These are phyloP conservation scores for Pemphredon lugubris DNA, from an alignment of 2,888 invertebrate species.

Conservation along the genomic window DNA sequence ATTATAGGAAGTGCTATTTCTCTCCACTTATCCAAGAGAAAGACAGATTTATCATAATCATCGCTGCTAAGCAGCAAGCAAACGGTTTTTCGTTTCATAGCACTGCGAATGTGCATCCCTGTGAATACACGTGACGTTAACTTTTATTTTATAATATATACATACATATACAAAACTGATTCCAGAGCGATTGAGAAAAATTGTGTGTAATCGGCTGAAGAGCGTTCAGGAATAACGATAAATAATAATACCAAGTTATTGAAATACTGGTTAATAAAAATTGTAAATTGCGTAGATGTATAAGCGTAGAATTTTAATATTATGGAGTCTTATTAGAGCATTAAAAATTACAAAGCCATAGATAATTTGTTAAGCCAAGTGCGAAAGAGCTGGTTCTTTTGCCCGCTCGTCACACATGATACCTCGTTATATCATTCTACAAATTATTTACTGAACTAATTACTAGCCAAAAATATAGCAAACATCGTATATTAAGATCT, in stretches of 20 bases:
- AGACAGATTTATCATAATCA: slow-evolving; percentile 11
- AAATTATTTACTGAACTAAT: slow-evolving; percentile 71
- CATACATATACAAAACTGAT: slow-evolving; percentile 28
- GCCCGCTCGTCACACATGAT: slow-evolving; percentile 61
- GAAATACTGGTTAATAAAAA: slow-evolving; percentile 38
- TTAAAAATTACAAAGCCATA: slow-evolving; percentile 49
- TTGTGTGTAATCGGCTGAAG: slow-evolving; percentile 49
- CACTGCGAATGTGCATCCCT: slow-evolving; percentile 31
- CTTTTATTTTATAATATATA: slow-evolving; percentile 25
- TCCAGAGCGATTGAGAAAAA: slow-evolving; percentile 39
- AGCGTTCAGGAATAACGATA: slow-evolving; percentile 45
- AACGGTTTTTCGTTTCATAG: slow-evolving; percentile 12
- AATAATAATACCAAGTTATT: slow-evolving; percentile 45
- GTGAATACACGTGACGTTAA: slow-evolving; percentile 28
- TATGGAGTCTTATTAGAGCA: slow-evolving; percentile 53
- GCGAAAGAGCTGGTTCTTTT: slow-evolving; percentile 52
- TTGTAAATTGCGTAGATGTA: slow-evolving; percentile 60
- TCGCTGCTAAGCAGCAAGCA: slow-evolving; percentile 1
- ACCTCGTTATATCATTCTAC: slow-evolving; percentile 76
- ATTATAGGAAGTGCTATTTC: not conserved
- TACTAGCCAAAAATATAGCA: slow-evolving; percentile 68
- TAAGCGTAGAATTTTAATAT: slow-evolving; percentile 57
- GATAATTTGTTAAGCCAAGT: slow-evolving; percentile 56
- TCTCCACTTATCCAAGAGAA: slow-evolving; percentile 4
- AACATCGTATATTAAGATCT: slow-evolving; percentile 52